Base-by-base conservation (phyloP, 2,797 vertebrate species). In the Bryconaethiops microstoma region DNA sequence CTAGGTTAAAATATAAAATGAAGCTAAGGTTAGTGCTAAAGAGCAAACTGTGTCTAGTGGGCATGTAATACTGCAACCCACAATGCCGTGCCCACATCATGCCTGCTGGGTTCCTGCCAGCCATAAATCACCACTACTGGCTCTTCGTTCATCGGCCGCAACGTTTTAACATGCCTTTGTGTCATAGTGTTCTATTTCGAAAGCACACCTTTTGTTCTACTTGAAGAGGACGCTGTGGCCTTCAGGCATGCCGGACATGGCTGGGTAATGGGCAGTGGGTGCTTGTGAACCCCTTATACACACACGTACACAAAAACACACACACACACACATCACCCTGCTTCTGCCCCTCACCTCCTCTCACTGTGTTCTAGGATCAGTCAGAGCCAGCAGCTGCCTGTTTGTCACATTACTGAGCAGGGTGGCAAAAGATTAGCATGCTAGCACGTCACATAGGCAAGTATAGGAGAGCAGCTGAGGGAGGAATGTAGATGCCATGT, bases 131-230 rank as follows among this genome's bases (percentile, higher is more conserved):
- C 59, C 52, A 64, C 76, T 69, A 42, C 57, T 71, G 76, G 79
- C 83, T 12, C 83, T 89, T 87, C 78, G 74, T 87, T 87, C 88
- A 86, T 86, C 57, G 78, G 79, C 73, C 40, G 0, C 72, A 42
- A 78, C 67, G 19, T 87, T 88, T 88, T 76, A 80, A 86, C 88
- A 92, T 91, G 87, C 89, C 92, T 82, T 86, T 86, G 83, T 78
- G 84, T 86, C 91, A 91, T 91, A 88, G 90, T 86, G 88, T 88
- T 87, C 92, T 94, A 93, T 93, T 93, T 93, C 91, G 80, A 90
- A 90, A 85, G 84, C 57, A 55, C 83, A 73, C 82, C 82, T 83
- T 85, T 88, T 89, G 82, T 88, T 86, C 74, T 83, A 78, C 59
- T 65, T 48, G 77, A 77, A 70, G 69, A 81, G 83, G 84, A 83